Conservation (phyloP, 2,113 vertebrate species). For the Hippoglossus stenolepis region DNA sequence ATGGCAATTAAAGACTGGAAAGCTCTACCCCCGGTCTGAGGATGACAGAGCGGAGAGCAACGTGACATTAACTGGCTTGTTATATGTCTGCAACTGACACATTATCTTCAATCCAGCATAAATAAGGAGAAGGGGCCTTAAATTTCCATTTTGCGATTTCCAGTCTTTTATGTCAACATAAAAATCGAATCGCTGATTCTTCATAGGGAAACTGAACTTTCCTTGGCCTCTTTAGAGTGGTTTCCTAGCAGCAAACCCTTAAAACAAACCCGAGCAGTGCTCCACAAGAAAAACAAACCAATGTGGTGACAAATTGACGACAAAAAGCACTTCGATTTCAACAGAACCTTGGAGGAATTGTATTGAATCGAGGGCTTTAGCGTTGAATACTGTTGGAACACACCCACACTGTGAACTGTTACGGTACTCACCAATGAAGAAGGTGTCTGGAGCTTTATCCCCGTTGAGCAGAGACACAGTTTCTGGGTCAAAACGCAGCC, state of each 20-base stretch:
- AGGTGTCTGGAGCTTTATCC: conserved; percentile 88
- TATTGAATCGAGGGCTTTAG: neutral
- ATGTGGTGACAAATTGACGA: neutral
- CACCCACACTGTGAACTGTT: neutral
- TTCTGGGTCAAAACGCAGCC: conserved; percentile 91
- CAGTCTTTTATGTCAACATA: neutral
- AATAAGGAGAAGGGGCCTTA: neutral
- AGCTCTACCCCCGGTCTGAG: neutral
- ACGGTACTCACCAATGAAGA: conserved; percentile 92
- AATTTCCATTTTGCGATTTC: neutral
- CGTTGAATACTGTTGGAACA: neutral
- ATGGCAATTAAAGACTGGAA: neutral
- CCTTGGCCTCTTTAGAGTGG: neutral
- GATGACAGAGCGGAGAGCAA: neutral
- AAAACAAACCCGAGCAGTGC: neutral
- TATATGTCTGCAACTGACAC: neutral
- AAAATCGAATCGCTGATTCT: neutral
- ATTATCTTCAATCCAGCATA: conserved; percentile 3
- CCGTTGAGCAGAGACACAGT: conserved; percentile 87
- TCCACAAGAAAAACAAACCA: neutral
- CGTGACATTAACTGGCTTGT: neutral
- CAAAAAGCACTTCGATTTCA: neutral
- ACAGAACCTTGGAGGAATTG: neutral
- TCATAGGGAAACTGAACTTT: conserved; percentile 12
- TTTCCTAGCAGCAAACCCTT: neutral